Conservation (phyloP, 2,797 vertebrate genomes). For the Amphiprion clarkii region DNA sequence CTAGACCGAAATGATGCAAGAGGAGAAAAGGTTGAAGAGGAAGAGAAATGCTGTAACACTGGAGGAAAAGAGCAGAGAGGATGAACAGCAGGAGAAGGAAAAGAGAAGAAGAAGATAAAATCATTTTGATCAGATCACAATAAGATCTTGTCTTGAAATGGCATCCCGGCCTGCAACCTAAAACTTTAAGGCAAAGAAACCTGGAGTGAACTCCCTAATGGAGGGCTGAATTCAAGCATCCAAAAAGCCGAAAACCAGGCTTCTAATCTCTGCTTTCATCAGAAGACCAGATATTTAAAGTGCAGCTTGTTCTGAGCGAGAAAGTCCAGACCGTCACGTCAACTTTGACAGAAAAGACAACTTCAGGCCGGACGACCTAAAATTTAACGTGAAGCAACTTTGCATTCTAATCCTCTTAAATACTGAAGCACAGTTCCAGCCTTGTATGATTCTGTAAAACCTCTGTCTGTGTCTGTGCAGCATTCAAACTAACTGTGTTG, state of each 20-base stretch:
- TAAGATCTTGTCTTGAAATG: background rate
- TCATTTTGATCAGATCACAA: background rate
- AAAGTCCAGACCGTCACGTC: background rate
- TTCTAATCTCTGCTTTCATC: constrained; percentile 23
- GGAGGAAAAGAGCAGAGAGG: background rate
- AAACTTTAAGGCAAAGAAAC: background rate
- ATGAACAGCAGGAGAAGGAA: too few relatives aligned
- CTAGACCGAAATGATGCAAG: too few relatives aligned
- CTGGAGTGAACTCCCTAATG: background rate
- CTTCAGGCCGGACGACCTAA: background rate
- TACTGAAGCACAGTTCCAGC: background rate
- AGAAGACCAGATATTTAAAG: background rate
- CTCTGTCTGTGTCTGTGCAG: background rate
- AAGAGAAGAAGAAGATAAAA: too few relatives aligned
- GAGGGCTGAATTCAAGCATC: background rate
- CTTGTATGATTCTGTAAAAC: background rate
- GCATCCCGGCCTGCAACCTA: background rate
- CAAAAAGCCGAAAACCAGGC: background rate
- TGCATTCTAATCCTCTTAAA: background rate
- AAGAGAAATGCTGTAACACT: background rate
- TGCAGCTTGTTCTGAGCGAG: constrained; percentile 1
- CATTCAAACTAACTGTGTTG: constrained; percentile 1
- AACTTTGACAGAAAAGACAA: background rate
- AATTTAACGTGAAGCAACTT: background rate
- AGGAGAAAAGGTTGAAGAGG: background rate